Evolutionary conservation across 1,140 invertebrate species (phyloP), one percentile per base, ranked within the genome.

Genomic region (Ceratosolen fusciceps): DNA sequence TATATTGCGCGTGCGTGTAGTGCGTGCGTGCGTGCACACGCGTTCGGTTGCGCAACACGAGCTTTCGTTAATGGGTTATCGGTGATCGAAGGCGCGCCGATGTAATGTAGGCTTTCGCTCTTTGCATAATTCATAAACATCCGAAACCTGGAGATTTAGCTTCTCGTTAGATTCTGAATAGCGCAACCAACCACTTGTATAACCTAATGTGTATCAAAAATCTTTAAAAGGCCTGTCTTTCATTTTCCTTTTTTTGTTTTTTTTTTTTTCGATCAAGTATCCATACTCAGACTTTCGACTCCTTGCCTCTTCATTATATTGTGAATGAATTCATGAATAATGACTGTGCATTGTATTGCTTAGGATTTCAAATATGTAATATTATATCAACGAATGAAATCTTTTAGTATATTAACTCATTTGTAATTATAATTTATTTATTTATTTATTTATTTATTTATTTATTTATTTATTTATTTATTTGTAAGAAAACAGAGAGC

Each of bases 41-140:
- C 10, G 16, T n/a, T 10, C 0, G n/a, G 31, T 79, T 79, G 43
- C 47, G 70, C 24, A 79, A 79, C 34, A 3, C 24, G 29, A 70
- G 49, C 65, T 74, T 74, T 79, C 70, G 78, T 79, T 79, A 73
- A 74, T 73, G 70, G 70, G 47, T 29, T 78, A 79, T 67, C 19
- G 70, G 43, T 43, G 39, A 73, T 71, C 47, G 26, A 37, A 73
- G 65, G 24, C 56, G 31, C 47, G 49, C 19, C 60, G n/a, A 68
- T 56, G 34, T 79, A 74, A 74, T 74, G 47, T 60, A 24, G 47
- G 24, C 65, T 76, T 75, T 75, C 52, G 29, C 67, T 65, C 31
- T 70, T 80, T 80, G 79, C 79, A 80, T 80, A 75, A 80, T 80
- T 76, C 79, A 80, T 80, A 75, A 76, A 49, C 77, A 71, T 67